These are phyloP conservation scores for Sylvicola cinctus DNA, from an alignment of 2,888 invertebrate species.

Conservation along the genomic window DNA sequence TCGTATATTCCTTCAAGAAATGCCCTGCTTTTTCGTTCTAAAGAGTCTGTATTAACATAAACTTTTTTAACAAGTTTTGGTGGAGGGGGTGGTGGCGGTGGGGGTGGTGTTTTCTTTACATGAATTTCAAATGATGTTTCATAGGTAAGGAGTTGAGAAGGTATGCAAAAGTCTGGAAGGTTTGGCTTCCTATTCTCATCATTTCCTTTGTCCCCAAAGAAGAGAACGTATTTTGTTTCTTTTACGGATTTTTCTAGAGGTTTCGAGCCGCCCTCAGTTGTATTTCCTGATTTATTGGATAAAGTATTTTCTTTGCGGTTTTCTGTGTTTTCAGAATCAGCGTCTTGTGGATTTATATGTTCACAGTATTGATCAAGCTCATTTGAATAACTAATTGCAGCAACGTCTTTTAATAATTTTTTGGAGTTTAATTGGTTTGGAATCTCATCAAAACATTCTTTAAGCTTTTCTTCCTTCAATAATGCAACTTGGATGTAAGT, in stretches of 20 bases:
- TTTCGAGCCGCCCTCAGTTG: no score
- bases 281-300: conserved; percentile 3
- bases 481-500: no score
- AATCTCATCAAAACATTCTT: no score
- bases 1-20: conserved; percentile 23
- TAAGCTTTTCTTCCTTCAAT: no score
- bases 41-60: conserved; percentile 21
- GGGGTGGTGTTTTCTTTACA: conserved; percentile 19
- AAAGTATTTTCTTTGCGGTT: neutral
- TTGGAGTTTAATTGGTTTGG: no score
- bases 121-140: conserved; percentile 25
- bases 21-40: conserved; percentile 23
- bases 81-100: conserved; percentile 20
- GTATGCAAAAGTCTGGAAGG: conserved; percentile 23
- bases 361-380: no score
- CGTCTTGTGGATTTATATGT: conserved; percentile 3
- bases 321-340: neutral
- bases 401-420: no score
- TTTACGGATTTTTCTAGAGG: no score
- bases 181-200: conserved; percentile 12
- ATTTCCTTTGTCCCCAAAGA: conserved; percentile 9
- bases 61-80: conserved; percentile 19
- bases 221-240: no score
- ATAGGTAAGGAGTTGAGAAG: conserved; percentile 22
- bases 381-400: no score